Evolutionary conservation across 2,797 vertebrate species (phyloP).

Genomic region (Sebastes diploproa): DNA sequence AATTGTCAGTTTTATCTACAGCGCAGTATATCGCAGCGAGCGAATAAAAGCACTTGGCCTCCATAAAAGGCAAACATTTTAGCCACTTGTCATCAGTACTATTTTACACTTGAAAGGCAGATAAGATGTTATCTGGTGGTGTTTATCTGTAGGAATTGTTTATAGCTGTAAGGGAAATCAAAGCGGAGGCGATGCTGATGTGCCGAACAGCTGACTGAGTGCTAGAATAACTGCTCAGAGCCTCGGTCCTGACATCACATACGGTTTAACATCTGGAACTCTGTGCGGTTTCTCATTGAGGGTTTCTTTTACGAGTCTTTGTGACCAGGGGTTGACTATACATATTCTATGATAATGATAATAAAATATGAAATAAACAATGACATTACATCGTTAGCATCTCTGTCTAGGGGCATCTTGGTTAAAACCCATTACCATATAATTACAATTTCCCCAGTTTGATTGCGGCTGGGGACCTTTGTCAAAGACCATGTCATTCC

Average conservation of each 20-base stretch:
- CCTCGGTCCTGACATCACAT: background rate
- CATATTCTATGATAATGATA: background rate
- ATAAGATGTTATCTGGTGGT: conserved; percentile 34
- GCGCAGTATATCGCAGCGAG: conserved; percentile 12
- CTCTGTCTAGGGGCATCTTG: background rate
- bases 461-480: background rate
- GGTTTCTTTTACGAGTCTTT: background rate
- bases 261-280: background rate
- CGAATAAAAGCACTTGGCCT: conserved; percentile 38
- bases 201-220: background rate
- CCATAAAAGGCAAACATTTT: conserved; percentile 51
- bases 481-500: background rate
- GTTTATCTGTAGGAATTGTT: conserved; percentile 44
- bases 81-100: conserved; percentile 48
- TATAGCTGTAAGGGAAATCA: conserved; percentile 16
- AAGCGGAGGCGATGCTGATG: background rate
- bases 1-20: conserved; percentile 65
- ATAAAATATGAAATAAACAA: background rate
- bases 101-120: conserved; percentile 35
- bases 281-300: background rate
- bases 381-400: background rate
- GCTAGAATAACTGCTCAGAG: background rate
- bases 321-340: background rate
- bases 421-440: background rate
- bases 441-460: background rate